A percentile compares a stretch with the other conserved stretches of the same genome.
Conservation (phyloP, 2,888 invertebrate genomes). For the Ophion ventricosus region DNA sequence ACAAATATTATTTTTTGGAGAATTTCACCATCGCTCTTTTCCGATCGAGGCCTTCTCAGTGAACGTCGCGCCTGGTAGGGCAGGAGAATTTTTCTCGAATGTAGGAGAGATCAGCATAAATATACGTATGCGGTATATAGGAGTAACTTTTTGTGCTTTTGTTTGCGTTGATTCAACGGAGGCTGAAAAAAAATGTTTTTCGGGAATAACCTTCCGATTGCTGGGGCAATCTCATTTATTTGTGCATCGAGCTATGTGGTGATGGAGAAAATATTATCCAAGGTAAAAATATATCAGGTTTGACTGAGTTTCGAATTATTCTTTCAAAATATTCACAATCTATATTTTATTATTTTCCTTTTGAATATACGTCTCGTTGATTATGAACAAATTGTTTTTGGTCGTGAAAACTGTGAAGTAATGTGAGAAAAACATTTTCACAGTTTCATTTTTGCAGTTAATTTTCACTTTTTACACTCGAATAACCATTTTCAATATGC, state of each 20-base stretch:
- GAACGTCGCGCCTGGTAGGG: background rate
- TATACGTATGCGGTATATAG: background rate
- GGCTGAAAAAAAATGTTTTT: background rate
- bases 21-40: conserved; percentile 2
- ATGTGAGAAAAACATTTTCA: too few relatives aligned
- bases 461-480: too few relatives aligned
- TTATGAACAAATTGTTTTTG: too few relatives aligned
- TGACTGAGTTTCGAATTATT: too few relatives aligned
- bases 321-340: too few relatives aligned
- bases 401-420: too few relatives aligned
- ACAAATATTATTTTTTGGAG: conserved; percentile 30
- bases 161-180: background rate
- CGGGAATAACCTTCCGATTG: background rate
- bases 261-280: background rate
- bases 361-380: too few relatives aligned
- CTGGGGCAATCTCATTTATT: background rate
- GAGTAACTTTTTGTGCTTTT: background rate
- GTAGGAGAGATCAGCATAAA: conserved; percentile 6
- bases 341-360: too few relatives aligned
- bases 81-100: background rate
- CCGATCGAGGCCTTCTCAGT: background rate
- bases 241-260: background rate
- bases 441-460: too few relatives aligned
- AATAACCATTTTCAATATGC: too few relatives aligned
- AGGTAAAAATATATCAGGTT: too few relatives aligned